These are phyloP conservation scores for Tympanoctomys barrerae DNA, from an alignment of 2,797 vertebrate species.

Conservation along the genomic window DNA sequence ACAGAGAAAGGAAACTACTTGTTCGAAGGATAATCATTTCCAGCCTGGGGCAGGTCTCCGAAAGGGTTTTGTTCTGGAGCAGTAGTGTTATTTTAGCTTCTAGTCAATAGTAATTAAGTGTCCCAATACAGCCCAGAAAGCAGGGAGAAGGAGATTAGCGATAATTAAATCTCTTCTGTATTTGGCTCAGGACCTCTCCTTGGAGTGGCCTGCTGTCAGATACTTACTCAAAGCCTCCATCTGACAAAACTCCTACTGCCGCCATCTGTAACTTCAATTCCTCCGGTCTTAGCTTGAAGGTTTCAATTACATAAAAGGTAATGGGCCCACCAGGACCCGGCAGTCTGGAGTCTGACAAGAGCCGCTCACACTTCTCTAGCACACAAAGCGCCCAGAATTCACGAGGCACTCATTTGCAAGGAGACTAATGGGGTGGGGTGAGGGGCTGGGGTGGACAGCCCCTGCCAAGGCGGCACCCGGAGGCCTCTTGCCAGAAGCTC, in stretches of 20 bases:
- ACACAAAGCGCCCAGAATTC: background rate
- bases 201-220: background rate
- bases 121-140: slow-evolving; percentile 30
- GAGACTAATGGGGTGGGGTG: background rate
- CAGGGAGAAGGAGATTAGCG: background rate
- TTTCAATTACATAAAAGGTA: slow-evolving; percentile 63
- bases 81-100: slow-evolving; percentile 54
- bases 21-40: background rate
- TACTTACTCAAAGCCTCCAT: slow-evolving; percentile 12
- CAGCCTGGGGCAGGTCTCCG: slow-evolving; percentile 52
- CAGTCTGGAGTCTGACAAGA: background rate
- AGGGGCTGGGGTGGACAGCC: background rate
- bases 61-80: slow-evolving; percentile 28
- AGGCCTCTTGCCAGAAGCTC: slow-evolving; percentile 71
- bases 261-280: slow-evolving; percentile 27
- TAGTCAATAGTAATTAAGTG: slow-evolving; percentile 62
- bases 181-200: slow-evolving; percentile 33
- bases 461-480: slow-evolving; percentile 68
- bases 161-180: slow-evolving; percentile 43
- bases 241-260: background rate
- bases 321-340: background rate
- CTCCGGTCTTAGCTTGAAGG: background rate
- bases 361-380: background rate
- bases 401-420: background rate
- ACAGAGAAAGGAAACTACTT: background rate